These are phyloP conservation scores for Imbricaverruca yamaguchii DNA, from an alignment of 2,888 invertebrate genomes.

Conservation along the genomic window DNA sequence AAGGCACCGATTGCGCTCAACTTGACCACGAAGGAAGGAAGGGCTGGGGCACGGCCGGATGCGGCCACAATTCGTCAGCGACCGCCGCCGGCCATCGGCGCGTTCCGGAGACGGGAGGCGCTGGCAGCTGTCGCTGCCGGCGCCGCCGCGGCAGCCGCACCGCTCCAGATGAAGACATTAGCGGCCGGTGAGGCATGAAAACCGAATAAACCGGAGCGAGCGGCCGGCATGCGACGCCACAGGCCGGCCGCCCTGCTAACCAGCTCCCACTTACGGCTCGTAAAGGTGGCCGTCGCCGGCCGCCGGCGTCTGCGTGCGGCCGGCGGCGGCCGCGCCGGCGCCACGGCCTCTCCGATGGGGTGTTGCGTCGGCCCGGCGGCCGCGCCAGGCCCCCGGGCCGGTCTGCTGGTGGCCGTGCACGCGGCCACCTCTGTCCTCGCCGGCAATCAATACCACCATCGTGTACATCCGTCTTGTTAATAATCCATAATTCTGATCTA, in stretches of 20 bases:
- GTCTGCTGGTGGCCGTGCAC: background rate
- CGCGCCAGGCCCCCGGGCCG: background rate
- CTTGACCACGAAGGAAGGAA: too few species aligned
- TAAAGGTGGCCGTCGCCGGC: background rate
- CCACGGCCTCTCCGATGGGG: too few species aligned
- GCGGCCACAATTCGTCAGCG: too few species aligned
- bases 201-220: background rate
- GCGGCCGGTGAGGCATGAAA: background rate
- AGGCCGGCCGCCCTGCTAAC: background rate
- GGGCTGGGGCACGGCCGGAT: too few species aligned
- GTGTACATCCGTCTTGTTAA: conserved; percentile 12
- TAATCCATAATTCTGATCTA: conserved; percentile 16
- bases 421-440: background rate
- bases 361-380: background rate
- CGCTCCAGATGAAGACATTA: conserved; percentile 9
- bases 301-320: background rate
- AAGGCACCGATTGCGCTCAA: too few species aligned
- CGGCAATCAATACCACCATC: background rate
- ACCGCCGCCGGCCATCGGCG: too few species aligned
- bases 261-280: background rate
- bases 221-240: background rate
- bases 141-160: background rate
- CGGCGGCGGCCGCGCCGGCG: background rate
- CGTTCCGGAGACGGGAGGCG: too few species aligned
- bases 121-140: background rate